Evolutionary conservation across 1,140 invertebrate genomes (phyloP).

Genomic region (Hylyphantes graminicola): DNA sequence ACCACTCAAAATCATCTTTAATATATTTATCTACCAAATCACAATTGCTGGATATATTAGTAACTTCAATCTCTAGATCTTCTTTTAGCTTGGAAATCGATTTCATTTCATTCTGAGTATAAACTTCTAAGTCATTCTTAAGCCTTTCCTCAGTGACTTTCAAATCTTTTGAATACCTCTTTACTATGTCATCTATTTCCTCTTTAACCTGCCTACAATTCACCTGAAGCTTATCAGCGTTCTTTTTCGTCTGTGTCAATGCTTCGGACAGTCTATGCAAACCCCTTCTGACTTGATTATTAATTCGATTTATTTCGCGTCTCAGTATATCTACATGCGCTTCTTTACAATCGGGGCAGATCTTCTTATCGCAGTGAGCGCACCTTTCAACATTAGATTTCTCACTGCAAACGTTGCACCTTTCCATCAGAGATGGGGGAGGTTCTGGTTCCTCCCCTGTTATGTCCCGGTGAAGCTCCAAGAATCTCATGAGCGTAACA

Average conservation of each 20-base stretch:
- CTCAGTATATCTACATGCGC: slow-evolving; percentile 96
- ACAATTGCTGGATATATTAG: slow-evolving; percentile 93
- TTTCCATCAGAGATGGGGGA: slow-evolving; percentile 67
- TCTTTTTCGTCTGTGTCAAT: slow-evolving; percentile 84
- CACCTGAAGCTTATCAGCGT: slow-evolving; percentile 82
- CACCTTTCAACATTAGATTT: slow-evolving; percentile 91
- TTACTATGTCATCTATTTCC: slow-evolving; percentile 91
- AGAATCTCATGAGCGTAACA: slow-evolving; percentile 92
- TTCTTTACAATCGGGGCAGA: slow-evolving; percentile 87
- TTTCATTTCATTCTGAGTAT: slow-evolving; percentile 83
- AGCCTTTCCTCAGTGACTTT: slow-evolving; percentile 91
- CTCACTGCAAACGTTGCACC: slow-evolving; percentile 85
- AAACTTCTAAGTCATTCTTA: slow-evolving; percentile 88
- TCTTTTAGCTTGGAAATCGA: slow-evolving; percentile 88
- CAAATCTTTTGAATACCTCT: slow-evolving; percentile 82
- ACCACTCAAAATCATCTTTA: slow-evolving; percentile 75
- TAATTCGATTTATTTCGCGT: slow-evolving; percentile 89
- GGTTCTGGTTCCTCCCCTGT: slow-evolving; percentile 74
- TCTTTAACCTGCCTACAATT: slow-evolving; percentile 88
- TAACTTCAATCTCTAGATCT: slow-evolving; percentile 90
- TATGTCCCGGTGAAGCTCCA: slow-evolving; percentile 94
- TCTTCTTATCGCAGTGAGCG: slow-evolving; percentile 94
- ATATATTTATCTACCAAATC: slow-evolving; percentile 94
- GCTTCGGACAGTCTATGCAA: slow-evolving; percentile 88
- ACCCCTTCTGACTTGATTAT: slow-evolving; percentile 80